These are phyloP conservation scores for Ammodytes marinus DNA, from an alignment of 2,113 vertebrate species.

Conservation along the genomic window DNA sequence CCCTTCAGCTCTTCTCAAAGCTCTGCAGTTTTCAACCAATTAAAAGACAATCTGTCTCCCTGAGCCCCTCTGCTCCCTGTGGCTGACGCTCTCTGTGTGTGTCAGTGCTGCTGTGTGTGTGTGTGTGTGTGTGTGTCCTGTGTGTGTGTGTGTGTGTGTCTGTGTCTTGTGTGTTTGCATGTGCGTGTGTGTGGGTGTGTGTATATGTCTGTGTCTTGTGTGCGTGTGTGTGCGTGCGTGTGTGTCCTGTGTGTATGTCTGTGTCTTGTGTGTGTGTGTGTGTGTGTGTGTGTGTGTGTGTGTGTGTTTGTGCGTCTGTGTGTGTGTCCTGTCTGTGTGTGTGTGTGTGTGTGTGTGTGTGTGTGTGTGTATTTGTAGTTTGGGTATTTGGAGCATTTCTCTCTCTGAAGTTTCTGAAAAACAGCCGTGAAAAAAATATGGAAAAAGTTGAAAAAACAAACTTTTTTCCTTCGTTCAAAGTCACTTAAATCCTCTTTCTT, in stretches of 20 bases:
- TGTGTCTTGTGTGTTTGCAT: slow-evolving; percentile 13
- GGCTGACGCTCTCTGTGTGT: slow-evolving; percentile 40
- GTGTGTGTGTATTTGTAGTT: slow-evolving; percentile 51
- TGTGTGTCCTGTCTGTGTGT: slow-evolving; percentile 39
- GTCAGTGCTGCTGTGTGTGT: background rate
- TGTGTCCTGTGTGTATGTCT: slow-evolving; percentile 31
- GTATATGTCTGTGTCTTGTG: slow-evolving; percentile 50
- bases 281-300: slow-evolving; percentile 28
- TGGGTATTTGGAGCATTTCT: slow-evolving; percentile 32
- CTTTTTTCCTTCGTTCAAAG: too few relatives aligned
- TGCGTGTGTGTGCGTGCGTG: slow-evolving; percentile 31
- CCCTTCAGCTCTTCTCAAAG: slow-evolving; percentile 69
- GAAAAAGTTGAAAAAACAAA: too few relatives aligned
- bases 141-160: slow-evolving; percentile 33
- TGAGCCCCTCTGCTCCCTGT: slow-evolving; percentile 60
- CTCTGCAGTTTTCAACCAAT: slow-evolving; percentile 79
- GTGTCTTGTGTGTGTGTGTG: slow-evolving; percentile 8
- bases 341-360: slow-evolving; percentile 17
- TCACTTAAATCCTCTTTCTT: too few relatives aligned
- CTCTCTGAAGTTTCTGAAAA: background rate
- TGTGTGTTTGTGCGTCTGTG: slow-evolving; percentile 38
- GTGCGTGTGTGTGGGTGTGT: slow-evolving; percentile 28
- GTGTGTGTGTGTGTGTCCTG: slow-evolving; percentile 34
- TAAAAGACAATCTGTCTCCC: slow-evolving; percentile 80
- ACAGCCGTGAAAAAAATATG: background rate